Evolutionary conservation across 2,797 vertebrate genomes (phyloP).

Genomic region (Odontamblyopus lacepedii): DNA sequence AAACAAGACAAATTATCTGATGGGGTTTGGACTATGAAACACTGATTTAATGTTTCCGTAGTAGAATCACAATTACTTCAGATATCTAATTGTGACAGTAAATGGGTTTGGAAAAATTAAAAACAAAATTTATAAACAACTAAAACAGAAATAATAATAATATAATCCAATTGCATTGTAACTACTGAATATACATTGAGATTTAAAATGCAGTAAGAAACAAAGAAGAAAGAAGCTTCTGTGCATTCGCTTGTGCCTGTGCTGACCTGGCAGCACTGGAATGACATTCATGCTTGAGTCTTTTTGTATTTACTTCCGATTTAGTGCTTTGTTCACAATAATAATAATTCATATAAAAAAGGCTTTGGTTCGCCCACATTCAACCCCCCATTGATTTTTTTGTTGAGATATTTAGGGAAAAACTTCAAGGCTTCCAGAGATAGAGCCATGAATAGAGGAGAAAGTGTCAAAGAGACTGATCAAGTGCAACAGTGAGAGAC

Average conservation of each 20-base stretch:
- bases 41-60: constrained; percentile 4
- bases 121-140: background rate
- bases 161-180: background rate
- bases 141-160: background rate
- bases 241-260: no score
- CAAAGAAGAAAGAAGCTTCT: no score
- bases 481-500: background rate
- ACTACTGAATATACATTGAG: background rate
- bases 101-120: background rate
- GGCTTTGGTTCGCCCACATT: constrained; percentile 4
- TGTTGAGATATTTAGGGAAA: constrained; percentile 10
- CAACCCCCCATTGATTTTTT: constrained; percentile 8
- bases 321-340: constrained; percentile 7
- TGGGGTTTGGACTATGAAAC: background rate
- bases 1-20: constrained; percentile 1
- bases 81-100: background rate
- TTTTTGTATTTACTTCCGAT: background rate
- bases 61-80: background rate
- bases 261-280: background rate
- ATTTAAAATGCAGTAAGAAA: background rate
- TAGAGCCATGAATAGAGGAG: constrained; percentile 8
- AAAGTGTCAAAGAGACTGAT: constrained; percentile 11
- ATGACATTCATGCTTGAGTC: background rate
- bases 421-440: constrained; percentile 10
- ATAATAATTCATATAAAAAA: constrained; percentile 5